Conservation (phyloP, 2,888 invertebrate genomes). For the Machimus atricapillus region DNA sequence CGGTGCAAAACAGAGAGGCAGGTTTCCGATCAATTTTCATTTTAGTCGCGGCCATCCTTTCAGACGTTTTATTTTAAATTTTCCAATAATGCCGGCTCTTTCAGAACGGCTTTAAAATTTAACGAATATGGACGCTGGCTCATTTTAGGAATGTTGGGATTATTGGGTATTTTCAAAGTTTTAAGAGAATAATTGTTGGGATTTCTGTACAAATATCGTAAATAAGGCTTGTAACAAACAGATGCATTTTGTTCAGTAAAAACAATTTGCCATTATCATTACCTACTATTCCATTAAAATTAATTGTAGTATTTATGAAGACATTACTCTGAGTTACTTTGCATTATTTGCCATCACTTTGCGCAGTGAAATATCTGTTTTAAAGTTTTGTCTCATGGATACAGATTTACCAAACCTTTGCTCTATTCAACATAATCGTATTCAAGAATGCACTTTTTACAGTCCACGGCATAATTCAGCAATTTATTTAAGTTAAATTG, state of each 20-base stretch:
- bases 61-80: neutral
- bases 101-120: neutral
- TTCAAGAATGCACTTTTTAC: too few species aligned
- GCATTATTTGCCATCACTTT: too few species aligned
- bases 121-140: neutral
- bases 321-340: too few species aligned
- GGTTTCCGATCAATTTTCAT: conserved; percentile 41
- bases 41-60: neutral
- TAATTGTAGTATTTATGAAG: too few species aligned
- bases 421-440: too few species aligned
- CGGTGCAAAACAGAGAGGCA: conserved; percentile 20
- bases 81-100: neutral
- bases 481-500: too few species aligned
- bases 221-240: neutral
- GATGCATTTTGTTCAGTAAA: neutral
- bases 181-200: neutral
- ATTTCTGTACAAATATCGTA: neutral
- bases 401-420: too few species aligned
- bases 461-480: too few species aligned
- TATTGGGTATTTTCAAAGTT: neutral
- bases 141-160: neutral
- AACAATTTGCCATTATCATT: neutral
- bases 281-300: neutral
- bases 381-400: too few species aligned
- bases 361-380: too few species aligned